These are phyloP conservation scores for Charaxes varanes DNA, from an alignment of 1,140 invertebrate species.

Conservation along the genomic window DNA sequence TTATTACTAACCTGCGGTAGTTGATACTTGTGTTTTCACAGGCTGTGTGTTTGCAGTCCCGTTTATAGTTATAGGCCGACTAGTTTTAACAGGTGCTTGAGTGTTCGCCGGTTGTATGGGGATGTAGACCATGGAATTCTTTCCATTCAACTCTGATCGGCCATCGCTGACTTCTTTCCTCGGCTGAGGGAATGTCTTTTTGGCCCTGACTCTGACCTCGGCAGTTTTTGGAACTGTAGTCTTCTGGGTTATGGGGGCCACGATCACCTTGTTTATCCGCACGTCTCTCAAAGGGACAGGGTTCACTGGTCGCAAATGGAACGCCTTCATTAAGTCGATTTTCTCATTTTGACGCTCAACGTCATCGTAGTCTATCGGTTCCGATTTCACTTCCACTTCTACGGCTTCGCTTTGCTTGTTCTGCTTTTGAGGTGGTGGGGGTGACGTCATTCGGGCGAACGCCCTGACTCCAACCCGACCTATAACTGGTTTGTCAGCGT, in stretches of 20 bases:
- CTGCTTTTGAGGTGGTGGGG: conserved; percentile 22
- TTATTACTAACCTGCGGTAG: conserved; percentile 31
- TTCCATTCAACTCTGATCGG: conserved; percentile 49
- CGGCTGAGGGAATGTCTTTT: conserved; percentile 55
- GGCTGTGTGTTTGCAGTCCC: conserved; percentile 10
- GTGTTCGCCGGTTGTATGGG: conserved; percentile 56
- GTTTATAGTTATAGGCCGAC: conserved; percentile 21
- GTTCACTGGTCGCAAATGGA: conserved; percentile 50
- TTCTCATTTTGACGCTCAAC: conserved; percentile 47
- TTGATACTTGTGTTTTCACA: conserved; percentile 14
- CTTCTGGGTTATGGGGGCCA: conserved; percentile 27
- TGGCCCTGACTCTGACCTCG: conserved; percentile 39
- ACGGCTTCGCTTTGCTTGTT: conserved; percentile 28
- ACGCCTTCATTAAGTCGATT: conserved; percentile 56
- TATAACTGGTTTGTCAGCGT: conserved; percentile 30
- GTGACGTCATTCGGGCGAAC: conserved; percentile 57
- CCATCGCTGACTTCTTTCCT: conserved; percentile 44
- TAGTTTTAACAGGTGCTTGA: conserved; percentile 36
- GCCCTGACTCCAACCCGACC: conserved; percentile 54
- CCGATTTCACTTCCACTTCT: conserved; percentile 59
- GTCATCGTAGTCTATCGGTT: conserved; percentile 61
- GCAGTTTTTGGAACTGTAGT: conserved; percentile 20
- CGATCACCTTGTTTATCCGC: conserved; percentile 51
- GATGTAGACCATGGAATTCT: conserved; percentile 70
- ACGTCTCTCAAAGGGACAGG: conserved; percentile 44